Percentiles rank a stretch among this genome's conserved stretches.
These are phyloP conservation scores for Caenorhabditis sp. DNA, from an alignment of 2,888 invertebrate species.

Conservation along the genomic window DNA sequence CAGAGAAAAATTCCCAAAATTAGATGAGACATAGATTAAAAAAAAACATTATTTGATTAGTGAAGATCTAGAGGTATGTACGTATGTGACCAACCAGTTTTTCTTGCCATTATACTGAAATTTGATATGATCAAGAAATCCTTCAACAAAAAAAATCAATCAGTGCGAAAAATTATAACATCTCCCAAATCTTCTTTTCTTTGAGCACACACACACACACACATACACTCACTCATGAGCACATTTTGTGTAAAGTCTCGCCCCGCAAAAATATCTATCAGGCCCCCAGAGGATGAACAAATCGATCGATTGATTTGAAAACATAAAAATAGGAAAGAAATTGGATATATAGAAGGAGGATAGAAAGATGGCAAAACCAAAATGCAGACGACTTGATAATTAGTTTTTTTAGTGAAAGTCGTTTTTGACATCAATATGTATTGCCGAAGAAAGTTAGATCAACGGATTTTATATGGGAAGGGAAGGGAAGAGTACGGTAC, in stretches of 20 bases:
- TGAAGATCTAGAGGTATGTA: too few species aligned
- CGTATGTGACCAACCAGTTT: neutral
- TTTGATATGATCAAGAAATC: neutral
- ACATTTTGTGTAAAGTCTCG: neutral
- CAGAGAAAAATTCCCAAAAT: too few species aligned
- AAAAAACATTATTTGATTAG: neutral
- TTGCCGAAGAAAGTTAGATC: neutral
- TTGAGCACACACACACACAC: neutral
- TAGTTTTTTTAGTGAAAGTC: neutral
- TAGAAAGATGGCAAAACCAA: conserved; percentile 1
- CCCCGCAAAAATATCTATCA: neutral
- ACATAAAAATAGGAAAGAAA: conserved; percentile 20
- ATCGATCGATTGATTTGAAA: neutral
- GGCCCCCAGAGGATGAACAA: neutral
- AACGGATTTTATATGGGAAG: too few species aligned
- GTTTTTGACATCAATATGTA: neutral
- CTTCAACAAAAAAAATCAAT: neutral
- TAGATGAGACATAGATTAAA: too few species aligned
- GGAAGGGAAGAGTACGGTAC: too few species aligned
- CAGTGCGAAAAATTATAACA: neutral
- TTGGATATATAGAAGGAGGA: conserved; percentile 21
- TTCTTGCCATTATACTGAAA: neutral
- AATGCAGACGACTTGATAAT: neutral
- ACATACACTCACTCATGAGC: neutral
- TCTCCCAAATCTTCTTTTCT: neutral